Evolutionary conservation across 2,888 invertebrate genomes (phyloP).

Genomic region (Epsilonema sp.): DNA sequence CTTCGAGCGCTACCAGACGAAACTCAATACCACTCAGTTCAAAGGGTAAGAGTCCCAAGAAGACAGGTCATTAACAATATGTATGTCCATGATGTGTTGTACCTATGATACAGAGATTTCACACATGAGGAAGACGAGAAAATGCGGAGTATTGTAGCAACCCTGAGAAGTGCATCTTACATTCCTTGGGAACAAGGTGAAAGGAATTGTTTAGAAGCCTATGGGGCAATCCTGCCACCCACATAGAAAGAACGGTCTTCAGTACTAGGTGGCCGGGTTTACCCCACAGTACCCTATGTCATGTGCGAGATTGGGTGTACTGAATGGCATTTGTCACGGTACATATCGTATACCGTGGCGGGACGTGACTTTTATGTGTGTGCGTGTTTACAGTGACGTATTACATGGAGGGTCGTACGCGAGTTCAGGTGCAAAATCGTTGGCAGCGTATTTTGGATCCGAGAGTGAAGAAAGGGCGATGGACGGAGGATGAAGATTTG

Average conservation of each 20-base stretch:
- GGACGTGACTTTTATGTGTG: neutral
- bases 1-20: conserved; percentile 30
- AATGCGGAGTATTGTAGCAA: conserved; percentile 43
- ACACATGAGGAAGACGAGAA: conserved; percentile 46
- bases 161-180: conserved; percentile 42
- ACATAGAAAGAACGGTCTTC: too few relatives aligned
- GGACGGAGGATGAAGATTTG: conserved; percentile 22
- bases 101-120: too few relatives aligned
- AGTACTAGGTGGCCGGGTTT: too few relatives aligned
- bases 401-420: conserved; percentile 21
- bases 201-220: too few relatives aligned
- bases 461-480: conserved; percentile 14
- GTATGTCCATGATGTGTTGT: too few relatives aligned
- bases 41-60: too few relatives aligned
- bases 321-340: too few relatives aligned
- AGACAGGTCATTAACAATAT: too few relatives aligned
- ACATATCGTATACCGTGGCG: too few relatives aligned
- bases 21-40: conserved; percentile 16
- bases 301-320: too few relatives aligned
- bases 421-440: conserved; percentile 16
- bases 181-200: conserved; percentile 49
- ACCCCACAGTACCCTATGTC: too few relatives aligned
- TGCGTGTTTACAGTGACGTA: conserved; percentile 17
- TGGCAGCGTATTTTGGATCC: conserved; percentile 17
- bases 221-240: too few relatives aligned